A percentile compares a stretch with the other conserved stretches of the same genome.
Conservation (phyloP, 2,113 vertebrate species). For the Clarias batrachus region DNA sequence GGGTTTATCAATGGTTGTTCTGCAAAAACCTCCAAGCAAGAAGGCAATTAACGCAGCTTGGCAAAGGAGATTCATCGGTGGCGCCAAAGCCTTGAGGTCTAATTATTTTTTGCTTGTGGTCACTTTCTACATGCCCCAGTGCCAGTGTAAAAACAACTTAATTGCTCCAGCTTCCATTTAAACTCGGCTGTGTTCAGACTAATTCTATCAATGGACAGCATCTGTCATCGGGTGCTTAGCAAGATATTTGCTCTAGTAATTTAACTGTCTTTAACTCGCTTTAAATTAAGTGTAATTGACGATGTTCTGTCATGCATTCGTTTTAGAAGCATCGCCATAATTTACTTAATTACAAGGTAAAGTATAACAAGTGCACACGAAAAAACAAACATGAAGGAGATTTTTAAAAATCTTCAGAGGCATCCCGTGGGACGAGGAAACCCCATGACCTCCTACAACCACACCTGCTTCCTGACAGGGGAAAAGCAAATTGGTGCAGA, state of each 20-base stretch:
- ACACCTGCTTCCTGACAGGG: not conserved
- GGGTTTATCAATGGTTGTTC: slow-evolving; percentile 67
- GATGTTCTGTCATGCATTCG: not conserved
- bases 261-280: not conserved
- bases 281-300: not conserved
- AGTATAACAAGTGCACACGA: not conserved
- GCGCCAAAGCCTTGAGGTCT: slow-evolving; percentile 57
- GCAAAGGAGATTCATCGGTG: slow-evolving; percentile 61
- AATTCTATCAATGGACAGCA: not conserved
- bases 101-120: slow-evolving; percentile 56
- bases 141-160: not conserved
- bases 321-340: not conserved
- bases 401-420: not conserved
- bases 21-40: slow-evolving; percentile 67
- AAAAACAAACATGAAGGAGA: not conserved
- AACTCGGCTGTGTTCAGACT: not conserved
- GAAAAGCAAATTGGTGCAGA: not conserved
- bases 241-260: not conserved
- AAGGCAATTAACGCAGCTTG: slow-evolving; percentile 71
- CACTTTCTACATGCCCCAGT: slow-evolving; percentile 36
- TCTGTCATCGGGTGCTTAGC: not conserved
- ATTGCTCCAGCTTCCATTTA: not conserved
- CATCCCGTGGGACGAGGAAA: not conserved
- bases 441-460: slow-evolving; percentile 2
- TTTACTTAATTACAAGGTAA: not conserved